These are phyloP conservation scores for Macropis europaea DNA, from an alignment of 2,888 invertebrate genomes.

Conservation along the genomic window DNA sequence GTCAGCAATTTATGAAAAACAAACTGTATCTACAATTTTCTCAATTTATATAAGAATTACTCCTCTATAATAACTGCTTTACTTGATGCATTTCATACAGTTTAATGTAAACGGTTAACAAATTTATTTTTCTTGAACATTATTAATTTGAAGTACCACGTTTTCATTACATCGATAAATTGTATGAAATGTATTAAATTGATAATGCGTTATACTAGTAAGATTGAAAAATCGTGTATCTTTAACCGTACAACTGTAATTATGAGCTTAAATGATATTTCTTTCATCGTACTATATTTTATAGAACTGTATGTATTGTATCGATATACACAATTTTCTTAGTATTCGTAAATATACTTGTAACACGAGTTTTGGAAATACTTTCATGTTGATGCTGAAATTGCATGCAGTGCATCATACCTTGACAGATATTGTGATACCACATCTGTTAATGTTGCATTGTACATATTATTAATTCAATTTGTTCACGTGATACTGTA, in stretches of 20 bases:
- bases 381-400: slow-evolving; percentile 18
- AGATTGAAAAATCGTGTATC: background rate
- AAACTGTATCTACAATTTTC: background rate
- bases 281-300: slow-evolving; percentile 5
- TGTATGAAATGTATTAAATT: slow-evolving; percentile 31
- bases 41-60: background rate
- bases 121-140: background rate
- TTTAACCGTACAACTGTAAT: background rate
- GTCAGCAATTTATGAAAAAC: background rate
- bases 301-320: slow-evolving; percentile 11
- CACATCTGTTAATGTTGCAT: slow-evolving; percentile 18
- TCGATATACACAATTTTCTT: slow-evolving; percentile 8
- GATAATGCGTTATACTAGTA: background rate
- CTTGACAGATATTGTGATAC: slow-evolving; percentile 27
- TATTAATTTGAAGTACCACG: background rate
- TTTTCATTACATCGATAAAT: background rate
- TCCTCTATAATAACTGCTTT: background rate
- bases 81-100: slow-evolving; percentile 30
- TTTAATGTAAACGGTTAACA: background rate
- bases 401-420: slow-evolving; percentile 6
- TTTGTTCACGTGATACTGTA: slow-evolving; percentile 57
- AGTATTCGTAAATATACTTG: slow-evolving; percentile 11
- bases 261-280: slow-evolving; percentile 14
- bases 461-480: slow-evolving; percentile 51
- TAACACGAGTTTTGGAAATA: slow-evolving; percentile 15